Base-by-base conservation (phyloP, 2,888 invertebrate genomes). In the Temnothorax ravouxi region DNA sequence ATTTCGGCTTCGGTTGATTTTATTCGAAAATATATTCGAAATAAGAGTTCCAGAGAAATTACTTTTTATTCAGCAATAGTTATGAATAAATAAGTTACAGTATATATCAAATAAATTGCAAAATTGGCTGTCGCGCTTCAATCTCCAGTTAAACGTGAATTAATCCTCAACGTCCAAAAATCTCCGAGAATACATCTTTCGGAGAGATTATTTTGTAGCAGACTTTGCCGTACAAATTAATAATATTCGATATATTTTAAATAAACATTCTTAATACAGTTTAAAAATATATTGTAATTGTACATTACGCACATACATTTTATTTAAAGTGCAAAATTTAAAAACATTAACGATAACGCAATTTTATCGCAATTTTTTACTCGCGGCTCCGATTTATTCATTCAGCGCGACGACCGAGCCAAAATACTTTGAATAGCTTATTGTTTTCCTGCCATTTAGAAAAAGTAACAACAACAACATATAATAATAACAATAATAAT, bases 401-500 rank as follows among this genome's bases (percentile, higher is more conserved):
- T n/a, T 74, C 8, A 3, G 5, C 34, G 5, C 34, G 69, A 67
- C n/a, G 54, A 34, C n/a, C 15, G n/a, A 50, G 59, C 6, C 15
- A 25, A 44, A 44, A 15, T 54, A 38, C 13, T 9, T 13, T 2
- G n/a, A 34, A 47, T 6, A 13, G 47, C 25, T 38, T 13, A 47
- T 34, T 69, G 47, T 25, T 50, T 80, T 71, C 4, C 38, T 61
- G 59, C 13, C 34, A 34, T 18, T 80, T 18, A 15, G 0, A 47
- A 47, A 59, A 59, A 21, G 9, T 4, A 34, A 44, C 9, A 41
- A 15, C 38, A 64, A 21, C 9, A 41, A 13, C 13, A 15, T 3
- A 59, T 6, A 21, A 50, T 5, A 50, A 54, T 11, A 61, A 74
- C 61, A 75, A 47, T 34, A 62, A 74, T 18, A n/a, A 59, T 11